phyloP scores from a whole-genome alignment of 2,113 vertebrate species.

The Macrotus californicus region DNA sequence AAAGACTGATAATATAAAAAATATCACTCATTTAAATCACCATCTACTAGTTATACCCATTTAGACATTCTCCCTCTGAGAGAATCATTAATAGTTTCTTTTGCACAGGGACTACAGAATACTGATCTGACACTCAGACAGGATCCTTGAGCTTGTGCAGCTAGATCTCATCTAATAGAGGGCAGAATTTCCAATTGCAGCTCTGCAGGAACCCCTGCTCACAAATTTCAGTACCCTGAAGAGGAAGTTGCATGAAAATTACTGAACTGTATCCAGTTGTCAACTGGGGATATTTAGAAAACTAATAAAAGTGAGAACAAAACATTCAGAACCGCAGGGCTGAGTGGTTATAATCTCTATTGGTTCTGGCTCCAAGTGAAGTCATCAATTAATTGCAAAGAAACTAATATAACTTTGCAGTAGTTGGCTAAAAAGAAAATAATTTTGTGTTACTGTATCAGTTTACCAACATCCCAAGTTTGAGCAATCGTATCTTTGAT shows the following conservation, averaged over 20 bases:
- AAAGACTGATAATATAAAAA: background rate
- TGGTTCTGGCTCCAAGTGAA: background rate
- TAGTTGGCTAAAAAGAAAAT: background rate
- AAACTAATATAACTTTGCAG: background rate
- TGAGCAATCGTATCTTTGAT: background rate
- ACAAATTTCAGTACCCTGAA: background rate
- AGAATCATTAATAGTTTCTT: slow-evolving; percentile 1
- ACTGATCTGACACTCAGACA: background rate
- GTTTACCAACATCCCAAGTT: background rate
- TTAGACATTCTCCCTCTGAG: background rate
- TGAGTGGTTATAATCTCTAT: background rate
- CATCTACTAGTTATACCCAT: background rate
- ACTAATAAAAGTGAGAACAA: background rate
- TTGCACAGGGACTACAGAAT: background rate
- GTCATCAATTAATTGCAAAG: background rate
- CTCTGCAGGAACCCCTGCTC: background rate
- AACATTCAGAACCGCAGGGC: background rate
- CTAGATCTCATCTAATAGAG: background rate
- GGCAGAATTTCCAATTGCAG: background rate
- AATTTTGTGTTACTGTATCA: background rate
- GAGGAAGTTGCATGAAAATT: background rate
- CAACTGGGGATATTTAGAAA: background rate
- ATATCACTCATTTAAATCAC: background rate
- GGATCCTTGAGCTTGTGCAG: background rate
- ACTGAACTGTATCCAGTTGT: background rate